phyloP scores from a whole-genome alignment of 1,140 invertebrate genomes.

The Drosophila mayri region DNA sequence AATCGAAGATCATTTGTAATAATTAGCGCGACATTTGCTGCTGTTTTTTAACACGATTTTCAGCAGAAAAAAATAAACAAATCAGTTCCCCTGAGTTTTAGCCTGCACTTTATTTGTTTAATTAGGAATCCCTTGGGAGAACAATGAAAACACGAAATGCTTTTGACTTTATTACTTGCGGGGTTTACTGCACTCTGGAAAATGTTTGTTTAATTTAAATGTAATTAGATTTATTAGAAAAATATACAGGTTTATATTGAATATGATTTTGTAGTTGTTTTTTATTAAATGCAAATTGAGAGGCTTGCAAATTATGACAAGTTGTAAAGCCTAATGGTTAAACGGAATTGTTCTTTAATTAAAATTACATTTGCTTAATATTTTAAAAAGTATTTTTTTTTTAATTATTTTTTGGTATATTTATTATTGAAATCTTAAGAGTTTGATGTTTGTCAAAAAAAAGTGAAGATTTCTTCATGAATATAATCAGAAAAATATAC shows the following conservation, averaged over 20 bases:
- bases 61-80: constrained; percentile 18
- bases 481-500: neutral
- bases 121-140: constrained; percentile 67
- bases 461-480: accelerated
- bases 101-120: constrained; percentile 69
- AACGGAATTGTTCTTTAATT: too few species aligned
- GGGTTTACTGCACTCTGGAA: neutral
- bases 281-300: neutral
- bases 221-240: neutral
- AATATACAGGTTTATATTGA: neutral
- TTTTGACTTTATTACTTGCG: constrained; percentile 64
- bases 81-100: constrained; percentile 2
- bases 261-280: neutral
- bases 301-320: too few species aligned
- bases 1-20: constrained; percentile 78
- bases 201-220: neutral
- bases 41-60: constrained; percentile 52
- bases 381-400: neutral
- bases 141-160: constrained; percentile 34
- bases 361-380: too few species aligned
- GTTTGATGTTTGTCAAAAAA: neutral
- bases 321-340: too few species aligned
- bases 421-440: too few species aligned
- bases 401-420: neutral
- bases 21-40: constrained; percentile 72